Conservation (phyloP, 2,797 vertebrate species). For the Cyclura pinguis region DNA sequence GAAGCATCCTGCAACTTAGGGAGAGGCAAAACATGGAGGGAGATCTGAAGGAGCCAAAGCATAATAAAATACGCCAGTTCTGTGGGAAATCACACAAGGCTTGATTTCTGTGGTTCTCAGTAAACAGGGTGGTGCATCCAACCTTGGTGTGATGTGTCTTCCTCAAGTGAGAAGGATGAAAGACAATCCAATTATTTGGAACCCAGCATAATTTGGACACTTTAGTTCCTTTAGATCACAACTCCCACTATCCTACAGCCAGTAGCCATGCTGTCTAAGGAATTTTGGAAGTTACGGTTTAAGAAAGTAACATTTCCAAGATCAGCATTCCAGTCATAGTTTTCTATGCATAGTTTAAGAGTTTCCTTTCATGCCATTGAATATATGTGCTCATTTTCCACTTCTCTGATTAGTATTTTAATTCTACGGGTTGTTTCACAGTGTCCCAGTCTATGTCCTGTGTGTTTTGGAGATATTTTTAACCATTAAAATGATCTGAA, state of each 20-base stretch:
- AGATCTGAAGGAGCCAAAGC: neutral
- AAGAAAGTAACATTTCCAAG: no score
- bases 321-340: neutral
- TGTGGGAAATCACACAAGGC: neutral
- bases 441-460: neutral
- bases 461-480: neutral
- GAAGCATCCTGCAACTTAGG: neutral
- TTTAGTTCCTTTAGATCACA: no score
- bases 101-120: neutral
- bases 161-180: neutral
- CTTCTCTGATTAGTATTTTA: neutral
- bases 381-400: neutral
- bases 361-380: neutral
- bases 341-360: neutral
- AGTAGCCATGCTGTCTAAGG: no score
- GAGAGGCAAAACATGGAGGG: neutral
- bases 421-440: neutral
- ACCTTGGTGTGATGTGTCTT: neutral
- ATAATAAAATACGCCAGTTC: neutral
- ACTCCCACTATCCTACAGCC: no score
- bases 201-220: no score
- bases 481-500: neutral
- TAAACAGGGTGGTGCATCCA: neutral
- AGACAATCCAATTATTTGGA: neutral
- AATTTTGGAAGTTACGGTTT: no score